Evolutionary conservation across 2,113 vertebrate genomes (phyloP).

Genomic region (Excalfactoria chinensis): DNA sequence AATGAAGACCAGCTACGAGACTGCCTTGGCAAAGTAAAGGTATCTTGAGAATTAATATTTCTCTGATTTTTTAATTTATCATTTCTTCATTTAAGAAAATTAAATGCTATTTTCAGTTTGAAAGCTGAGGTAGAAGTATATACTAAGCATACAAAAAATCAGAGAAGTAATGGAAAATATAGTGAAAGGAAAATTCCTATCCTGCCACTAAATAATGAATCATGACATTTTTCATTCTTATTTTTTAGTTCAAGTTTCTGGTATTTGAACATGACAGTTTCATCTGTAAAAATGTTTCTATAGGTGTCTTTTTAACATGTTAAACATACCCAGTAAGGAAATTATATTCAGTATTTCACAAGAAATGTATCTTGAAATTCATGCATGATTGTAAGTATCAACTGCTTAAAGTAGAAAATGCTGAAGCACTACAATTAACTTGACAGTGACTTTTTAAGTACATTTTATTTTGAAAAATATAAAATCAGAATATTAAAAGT

Average conservation of each 20-base stretch:
- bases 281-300: neutral
- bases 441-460: neutral
- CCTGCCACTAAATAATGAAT: neutral
- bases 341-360: neutral
- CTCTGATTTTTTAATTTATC: neutral
- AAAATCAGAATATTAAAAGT: neutral
- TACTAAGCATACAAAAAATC: neutral
- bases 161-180: neutral
- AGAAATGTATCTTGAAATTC: neutral
- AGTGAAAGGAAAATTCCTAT: neutral
- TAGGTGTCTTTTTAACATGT: neutral
- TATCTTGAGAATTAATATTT: slow-evolving; percentile 67
- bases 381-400: neutral
- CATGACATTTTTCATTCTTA: fast-evolving
- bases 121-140: neutral
- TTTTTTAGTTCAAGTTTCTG: neutral
- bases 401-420: neutral
- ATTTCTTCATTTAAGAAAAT: neutral
- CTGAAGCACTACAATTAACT: neutral
- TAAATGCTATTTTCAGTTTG: neutral
- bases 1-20: slow-evolving; percentile 89
- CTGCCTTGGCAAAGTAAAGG: slow-evolving; percentile 90
- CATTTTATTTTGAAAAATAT: neutral
- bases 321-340: neutral
- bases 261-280: neutral